These are phyloP conservation scores for Callorhinus ursinus DNA, from an alignment of 2,113 vertebrate genomes.

Conservation along the genomic window DNA sequence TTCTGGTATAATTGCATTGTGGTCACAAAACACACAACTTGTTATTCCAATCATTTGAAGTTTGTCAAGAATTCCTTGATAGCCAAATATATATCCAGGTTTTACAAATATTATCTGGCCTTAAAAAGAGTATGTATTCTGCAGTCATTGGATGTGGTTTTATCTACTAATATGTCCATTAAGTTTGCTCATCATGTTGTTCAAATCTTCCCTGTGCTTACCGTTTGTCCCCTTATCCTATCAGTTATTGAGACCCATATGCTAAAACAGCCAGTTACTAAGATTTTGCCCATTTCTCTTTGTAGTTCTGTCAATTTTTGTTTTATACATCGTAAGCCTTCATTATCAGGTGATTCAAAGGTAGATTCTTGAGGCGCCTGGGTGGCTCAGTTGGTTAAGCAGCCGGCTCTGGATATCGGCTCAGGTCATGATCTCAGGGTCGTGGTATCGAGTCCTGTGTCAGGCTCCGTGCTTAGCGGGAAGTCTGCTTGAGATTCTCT, in stretches of 20 bases:
- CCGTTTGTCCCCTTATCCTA: neutral
- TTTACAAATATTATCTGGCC: neutral
- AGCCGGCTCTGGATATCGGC: too few relatives aligned
- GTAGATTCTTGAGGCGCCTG: neutral
- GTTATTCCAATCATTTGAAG: constrained; percentile 22
- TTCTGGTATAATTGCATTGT: neutral
- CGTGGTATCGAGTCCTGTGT: too few relatives aligned
- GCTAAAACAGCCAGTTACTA: neutral
- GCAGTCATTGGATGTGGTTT: neutral
- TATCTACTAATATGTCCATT: neutral
- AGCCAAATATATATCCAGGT: neutral
- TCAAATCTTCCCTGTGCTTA: neutral
- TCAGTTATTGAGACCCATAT: neutral
- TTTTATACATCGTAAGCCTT: neutral
- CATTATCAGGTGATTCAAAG: neutral
- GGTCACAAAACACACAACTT: constrained; percentile 9
- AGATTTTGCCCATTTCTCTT: neutral
- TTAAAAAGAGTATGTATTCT: neutral
- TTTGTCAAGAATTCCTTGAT: neutral
- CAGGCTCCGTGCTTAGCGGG: too few relatives aligned
- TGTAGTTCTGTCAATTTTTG: neutral
- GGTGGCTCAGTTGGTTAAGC: too few relatives aligned
- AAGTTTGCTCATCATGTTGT: neutral
- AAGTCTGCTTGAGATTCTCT: too few relatives aligned
- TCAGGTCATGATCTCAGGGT: too few relatives aligned